These are phyloP conservation scores for Myotis findleyi DNA, from an alignment of 2,797 vertebrate genomes.

Conservation along the genomic window DNA sequence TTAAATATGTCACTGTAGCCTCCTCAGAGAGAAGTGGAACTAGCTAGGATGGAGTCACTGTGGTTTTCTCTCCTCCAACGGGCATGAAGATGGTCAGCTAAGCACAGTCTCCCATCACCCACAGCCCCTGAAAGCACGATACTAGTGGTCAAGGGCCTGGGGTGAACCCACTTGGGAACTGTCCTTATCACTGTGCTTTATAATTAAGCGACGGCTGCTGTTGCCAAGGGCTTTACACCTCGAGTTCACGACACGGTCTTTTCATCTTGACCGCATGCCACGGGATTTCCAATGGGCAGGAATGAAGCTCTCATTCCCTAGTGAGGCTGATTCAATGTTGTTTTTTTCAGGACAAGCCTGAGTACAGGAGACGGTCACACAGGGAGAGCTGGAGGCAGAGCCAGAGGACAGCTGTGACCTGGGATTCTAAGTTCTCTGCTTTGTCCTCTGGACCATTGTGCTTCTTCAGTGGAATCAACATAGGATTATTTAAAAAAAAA, in stretches of 20 bases:
- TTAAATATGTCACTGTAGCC: not conserved
- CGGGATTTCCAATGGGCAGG: constrained; percentile 25
- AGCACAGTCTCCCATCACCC: not conserved
- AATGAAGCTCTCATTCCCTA: constrained; percentile 33
- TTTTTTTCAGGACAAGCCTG: constrained; percentile 39
- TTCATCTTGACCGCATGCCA: not conserved
- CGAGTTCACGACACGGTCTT: not conserved
- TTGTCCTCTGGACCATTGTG: not conserved
- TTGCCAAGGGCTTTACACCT: not conserved
- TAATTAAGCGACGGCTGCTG: not conserved
- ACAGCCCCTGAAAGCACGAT: not conserved
- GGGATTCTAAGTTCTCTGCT: constrained; percentile 7
- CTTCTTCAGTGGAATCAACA: constrained; percentile 25
- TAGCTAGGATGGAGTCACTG: not conserved
- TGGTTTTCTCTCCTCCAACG: not conserved
- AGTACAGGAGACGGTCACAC: constrained; percentile 34
- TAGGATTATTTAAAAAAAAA: not conserved
- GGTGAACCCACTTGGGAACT: not conserved
- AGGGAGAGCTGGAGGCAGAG: constrained; percentile 28
- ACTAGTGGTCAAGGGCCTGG: not conserved
- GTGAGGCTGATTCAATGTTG: constrained; percentile 20
- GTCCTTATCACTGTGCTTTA: not conserved
- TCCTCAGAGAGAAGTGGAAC: not conserved
- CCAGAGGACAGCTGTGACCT: not conserved
- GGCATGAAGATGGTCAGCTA: not conserved